A percentile compares a stretch with the other conserved stretches of the same genome.
phyloP scores from a whole-genome alignment of 2,797 vertebrate species.

The Myotis daubentonii region DNA sequence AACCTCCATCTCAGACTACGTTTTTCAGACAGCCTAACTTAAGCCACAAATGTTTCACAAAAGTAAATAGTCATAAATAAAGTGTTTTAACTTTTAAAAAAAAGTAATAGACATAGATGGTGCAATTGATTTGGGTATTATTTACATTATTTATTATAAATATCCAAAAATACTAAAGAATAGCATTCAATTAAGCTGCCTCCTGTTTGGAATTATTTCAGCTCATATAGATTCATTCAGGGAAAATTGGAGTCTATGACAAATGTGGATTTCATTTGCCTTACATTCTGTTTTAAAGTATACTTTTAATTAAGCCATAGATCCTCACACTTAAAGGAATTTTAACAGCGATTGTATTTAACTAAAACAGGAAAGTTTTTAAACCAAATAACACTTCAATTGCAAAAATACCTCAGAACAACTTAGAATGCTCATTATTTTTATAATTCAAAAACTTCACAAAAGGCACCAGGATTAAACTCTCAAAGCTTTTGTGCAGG shows the following conservation, averaged over 20 bases:
- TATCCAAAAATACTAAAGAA: background rate
- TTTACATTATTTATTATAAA: background rate
- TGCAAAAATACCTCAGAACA: conserved; percentile 46
- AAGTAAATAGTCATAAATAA: background rate
- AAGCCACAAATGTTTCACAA: background rate
- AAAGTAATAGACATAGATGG: background rate
- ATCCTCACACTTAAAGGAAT: background rate
- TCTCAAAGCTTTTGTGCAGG: conserved; percentile 27
- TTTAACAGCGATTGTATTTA: background rate
- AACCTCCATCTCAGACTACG: background rate
- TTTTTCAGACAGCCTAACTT: background rate
- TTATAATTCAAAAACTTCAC: conserved; percentile 48
- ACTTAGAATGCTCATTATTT: conserved; percentile 28
- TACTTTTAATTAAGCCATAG: conserved; percentile 4
- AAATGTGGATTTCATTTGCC: background rate
- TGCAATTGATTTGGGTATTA: background rate
- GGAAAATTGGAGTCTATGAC: background rate
- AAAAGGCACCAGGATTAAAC: conserved; percentile 51
- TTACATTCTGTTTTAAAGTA: conserved; percentile 20
- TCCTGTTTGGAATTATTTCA: conserved; percentile 28
- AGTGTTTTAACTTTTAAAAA: background rate
- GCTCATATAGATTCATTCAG: background rate
- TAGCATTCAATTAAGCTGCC: background rate
- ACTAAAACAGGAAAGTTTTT: background rate
- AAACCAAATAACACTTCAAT: background rate